Conservation (phyloP, 2,797 vertebrate genomes). For the Spinus pinus region DNA sequence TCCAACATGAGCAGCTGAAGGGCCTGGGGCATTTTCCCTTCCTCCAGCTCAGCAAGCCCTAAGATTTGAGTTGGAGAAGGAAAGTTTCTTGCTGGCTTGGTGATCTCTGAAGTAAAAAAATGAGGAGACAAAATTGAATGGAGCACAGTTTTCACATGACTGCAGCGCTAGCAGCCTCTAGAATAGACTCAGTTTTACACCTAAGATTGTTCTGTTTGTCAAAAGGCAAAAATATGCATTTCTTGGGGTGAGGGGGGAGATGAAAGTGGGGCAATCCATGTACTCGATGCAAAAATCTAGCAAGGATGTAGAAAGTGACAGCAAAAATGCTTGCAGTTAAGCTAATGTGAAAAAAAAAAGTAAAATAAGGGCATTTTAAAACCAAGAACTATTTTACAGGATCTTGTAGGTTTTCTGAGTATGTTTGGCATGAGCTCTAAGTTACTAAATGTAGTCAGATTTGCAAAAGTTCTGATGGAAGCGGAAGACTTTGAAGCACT, state of each 20-base stretch:
- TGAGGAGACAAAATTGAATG: background rate
- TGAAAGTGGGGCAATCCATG: background rate
- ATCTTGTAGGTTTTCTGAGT: background rate
- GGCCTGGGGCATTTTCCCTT: background rate
- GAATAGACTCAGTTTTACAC: constrained; percentile 31
- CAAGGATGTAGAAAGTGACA: background rate
- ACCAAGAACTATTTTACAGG: background rate
- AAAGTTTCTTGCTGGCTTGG: background rate
- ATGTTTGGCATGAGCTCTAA: background rate
- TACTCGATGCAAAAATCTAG: background rate
- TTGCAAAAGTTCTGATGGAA: background rate
- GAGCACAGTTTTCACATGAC: background rate
- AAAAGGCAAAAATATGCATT: constrained; percentile 6
- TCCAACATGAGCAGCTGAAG: constrained; percentile 71
- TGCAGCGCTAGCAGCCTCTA: background rate
- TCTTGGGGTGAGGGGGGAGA: background rate
- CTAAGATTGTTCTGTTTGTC: background rate
- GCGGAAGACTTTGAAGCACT: background rate
- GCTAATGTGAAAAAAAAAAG: background rate
- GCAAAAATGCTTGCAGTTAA: background rate
- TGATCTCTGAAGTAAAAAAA: background rate
- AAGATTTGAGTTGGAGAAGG: constrained; percentile 23
- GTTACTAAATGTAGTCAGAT: background rate
- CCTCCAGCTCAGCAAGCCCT: background rate
- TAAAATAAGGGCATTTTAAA: constrained; percentile 12